A percentile compares a stretch with the other conserved stretches of the same genome.
Evolutionary conservation across 2,888 invertebrate species (phyloP).

Genomic region (Boloria euphrosyne): DNA sequence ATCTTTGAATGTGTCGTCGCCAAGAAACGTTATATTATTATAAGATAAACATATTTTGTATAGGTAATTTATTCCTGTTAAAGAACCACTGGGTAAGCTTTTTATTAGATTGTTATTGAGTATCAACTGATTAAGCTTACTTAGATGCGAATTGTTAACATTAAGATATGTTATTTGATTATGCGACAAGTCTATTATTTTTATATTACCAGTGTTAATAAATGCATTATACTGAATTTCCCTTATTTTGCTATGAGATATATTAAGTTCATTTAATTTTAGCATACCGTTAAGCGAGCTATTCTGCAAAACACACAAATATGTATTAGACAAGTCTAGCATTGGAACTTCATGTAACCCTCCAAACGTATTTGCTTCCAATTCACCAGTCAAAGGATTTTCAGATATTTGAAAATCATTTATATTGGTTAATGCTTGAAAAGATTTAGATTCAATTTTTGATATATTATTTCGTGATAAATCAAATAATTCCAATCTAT

Average conservation of each 20-base stretch:
- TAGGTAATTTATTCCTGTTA: slow-evolving; percentile 48
- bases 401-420: slow-evolving; percentile 56
- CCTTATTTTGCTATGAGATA: slow-evolving; percentile 55
- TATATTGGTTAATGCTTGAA: slow-evolving; percentile 51
- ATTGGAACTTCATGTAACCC: slow-evolving; percentile 56
- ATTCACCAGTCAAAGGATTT: slow-evolving; percentile 55
- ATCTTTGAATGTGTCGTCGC: slow-evolving; percentile 47
- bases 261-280: slow-evolving; percentile 54
- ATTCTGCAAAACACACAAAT: slow-evolving; percentile 53
- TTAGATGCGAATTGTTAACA: slow-evolving; percentile 56
- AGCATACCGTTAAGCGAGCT: slow-evolving; percentile 60
- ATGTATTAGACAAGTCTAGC: slow-evolving; percentile 59
- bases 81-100: slow-evolving; percentile 43
- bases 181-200: slow-evolving; percentile 60
- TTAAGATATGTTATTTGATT: slow-evolving; percentile 54
- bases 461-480: slow-evolving; percentile 61
- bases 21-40: slow-evolving; percentile 50
- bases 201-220: slow-evolving; percentile 51
- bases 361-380: slow-evolving; percentile 55
- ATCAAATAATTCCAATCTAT: slow-evolving; percentile 55
- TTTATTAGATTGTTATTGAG: slow-evolving; percentile 58
- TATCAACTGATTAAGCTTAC: slow-evolving; percentile 48
- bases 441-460: slow-evolving; percentile 52
- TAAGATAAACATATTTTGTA: slow-evolving; percentile 49
- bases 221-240: slow-evolving; percentile 59